Base-by-base conservation (phyloP, 2,113 vertebrate genomes). In the Perognathus longimembris region DNA sequence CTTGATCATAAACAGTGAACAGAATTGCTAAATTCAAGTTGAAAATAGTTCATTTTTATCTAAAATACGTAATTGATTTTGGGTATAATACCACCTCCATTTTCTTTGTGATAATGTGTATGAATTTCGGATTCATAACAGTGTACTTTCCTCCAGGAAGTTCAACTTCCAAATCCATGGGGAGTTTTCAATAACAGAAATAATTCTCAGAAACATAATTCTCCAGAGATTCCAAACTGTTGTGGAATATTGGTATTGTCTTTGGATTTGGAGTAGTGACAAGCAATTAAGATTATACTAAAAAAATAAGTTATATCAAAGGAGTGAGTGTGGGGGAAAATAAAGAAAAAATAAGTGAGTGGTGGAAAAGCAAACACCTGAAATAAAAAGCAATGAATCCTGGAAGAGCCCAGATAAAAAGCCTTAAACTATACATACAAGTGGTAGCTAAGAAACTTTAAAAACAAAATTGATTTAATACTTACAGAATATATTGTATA, bases 211-310 rank as follows among this genome's bases (percentile, higher is more conserved):
- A n/a, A 42, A 32, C 24, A 64, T 45, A 76, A 69, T 32, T 93
- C 64, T 66, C 26, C 67, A 75, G 4, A 67, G 71, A 3, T 82
- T 88, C 45, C 14, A 77, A 86, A 88, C 4, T 71, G n/a, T 74
- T 86, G 42, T 24, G 17, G 14, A 84, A 88, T 81, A 32, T 30
- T 85, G 71, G 22, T 26, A 40, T 9, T 74, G 4, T 85, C 28
- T 91, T 91, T 59, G 82, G 69, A 94, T 22, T 81, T 89, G 74
- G 40, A 42, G 18, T 24, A 79, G n/a, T 87, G 40, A 79, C 5
- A 91, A 89, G 64, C 34, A 90, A 45, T 91, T 96, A 92, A 79
- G 42, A 42, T 32, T 91, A 36, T 5, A 90, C 87, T 89, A 93
- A 76, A 71, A 76, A 22, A 90, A 75, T 90, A 93, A 87, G 64